Evolutionary conservation across 2,797 vertebrate genomes (phyloP).

Genomic region (Emys orbicularis): DNA sequence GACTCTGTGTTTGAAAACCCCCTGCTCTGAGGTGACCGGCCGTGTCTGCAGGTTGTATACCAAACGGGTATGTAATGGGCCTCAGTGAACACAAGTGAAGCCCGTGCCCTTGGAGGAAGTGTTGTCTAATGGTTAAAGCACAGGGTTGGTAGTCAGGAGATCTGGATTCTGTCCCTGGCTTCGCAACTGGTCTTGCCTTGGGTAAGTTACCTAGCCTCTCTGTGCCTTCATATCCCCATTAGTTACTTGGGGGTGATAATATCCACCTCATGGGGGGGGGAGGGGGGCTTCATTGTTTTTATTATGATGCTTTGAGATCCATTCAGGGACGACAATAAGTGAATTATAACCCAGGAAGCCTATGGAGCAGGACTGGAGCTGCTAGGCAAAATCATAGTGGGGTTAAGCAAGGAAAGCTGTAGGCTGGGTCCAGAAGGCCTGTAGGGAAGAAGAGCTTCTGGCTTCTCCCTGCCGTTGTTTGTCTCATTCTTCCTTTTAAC

Average conservation of each 20-base stretch:
- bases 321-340: neutral
- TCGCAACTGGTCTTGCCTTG: neutral
- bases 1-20: neutral
- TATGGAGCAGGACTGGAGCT: neutral
- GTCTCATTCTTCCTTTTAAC: neutral
- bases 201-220: no score
- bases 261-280: neutral
- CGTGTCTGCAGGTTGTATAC: accelerated
- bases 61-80: accelerated
- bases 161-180: neutral
- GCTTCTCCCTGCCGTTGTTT: neutral
- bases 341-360: no score
- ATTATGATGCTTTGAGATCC: neutral
- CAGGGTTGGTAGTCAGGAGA: neutral
- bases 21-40: neutral
- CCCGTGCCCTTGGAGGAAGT: accelerated
- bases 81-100: neutral
- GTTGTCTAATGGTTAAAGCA: neutral
- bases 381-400: no score
- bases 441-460: neutral
- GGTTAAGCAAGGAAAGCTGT: neutral
- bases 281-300: neutral
- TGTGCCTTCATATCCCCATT: neutral
- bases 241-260: no score
- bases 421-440: neutral